Evolutionary conservation across 1,140 invertebrate species (phyloP).

Genomic region (Drosophila fuyamai): DNA sequence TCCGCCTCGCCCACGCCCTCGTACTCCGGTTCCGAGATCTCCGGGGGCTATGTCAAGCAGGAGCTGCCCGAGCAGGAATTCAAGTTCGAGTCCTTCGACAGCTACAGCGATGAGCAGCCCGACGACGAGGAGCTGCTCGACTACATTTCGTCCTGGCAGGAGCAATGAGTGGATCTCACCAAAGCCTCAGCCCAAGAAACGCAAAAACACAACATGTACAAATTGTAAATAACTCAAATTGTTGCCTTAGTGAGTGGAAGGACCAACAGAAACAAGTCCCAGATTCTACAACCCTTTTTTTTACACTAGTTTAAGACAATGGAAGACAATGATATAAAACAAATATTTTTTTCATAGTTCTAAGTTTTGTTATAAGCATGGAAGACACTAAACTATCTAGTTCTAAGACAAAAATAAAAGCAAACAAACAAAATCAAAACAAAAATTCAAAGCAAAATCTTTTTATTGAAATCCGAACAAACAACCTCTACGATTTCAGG

Average conservation of each 20-base stretch:
- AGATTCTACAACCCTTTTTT: slow-evolving; percentile 54
- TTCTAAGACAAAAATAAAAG: slow-evolving; percentile 56
- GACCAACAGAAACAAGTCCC: slow-evolving; percentile 50
- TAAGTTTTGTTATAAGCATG: slow-evolving; percentile 79
- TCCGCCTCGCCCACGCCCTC: slow-evolving; percentile 93
- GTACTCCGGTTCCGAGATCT: slow-evolving; percentile 87
- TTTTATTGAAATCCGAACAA: slow-evolving; percentile 17
- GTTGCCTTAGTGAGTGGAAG: slow-evolving; percentile 64
- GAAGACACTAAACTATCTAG: slow-evolving; percentile 80
- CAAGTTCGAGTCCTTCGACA: slow-evolving; percentile 89
- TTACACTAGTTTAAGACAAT: slow-evolving; percentile 57
- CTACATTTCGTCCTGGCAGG: slow-evolving; percentile 95
- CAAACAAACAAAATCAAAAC: slow-evolving; percentile 37
- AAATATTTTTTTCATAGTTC: slow-evolving; percentile 57
- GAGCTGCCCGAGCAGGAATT: slow-evolving; percentile 65
- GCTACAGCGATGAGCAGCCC: slow-evolving; percentile 92
- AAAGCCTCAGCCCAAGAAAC: slow-evolving; percentile 20
- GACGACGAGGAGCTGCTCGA: slow-evolving; percentile 96
- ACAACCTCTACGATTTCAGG: slow-evolving; percentile 1
- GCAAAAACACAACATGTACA: slow-evolving; percentile 43
- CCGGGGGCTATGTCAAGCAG: slow-evolving; percentile 67
- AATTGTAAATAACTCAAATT: slow-evolving; percentile 65
- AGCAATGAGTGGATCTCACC: slow-evolving; percentile 84
- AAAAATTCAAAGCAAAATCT: slow-evolving; percentile 31
- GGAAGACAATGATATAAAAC: slow-evolving; percentile 84